Percentiles rank a stretch among this genome's conserved stretches.
These are phyloP conservation scores for Staurois parvus DNA, from an alignment of 2,797 vertebrate species.

Conservation along the genomic window DNA sequence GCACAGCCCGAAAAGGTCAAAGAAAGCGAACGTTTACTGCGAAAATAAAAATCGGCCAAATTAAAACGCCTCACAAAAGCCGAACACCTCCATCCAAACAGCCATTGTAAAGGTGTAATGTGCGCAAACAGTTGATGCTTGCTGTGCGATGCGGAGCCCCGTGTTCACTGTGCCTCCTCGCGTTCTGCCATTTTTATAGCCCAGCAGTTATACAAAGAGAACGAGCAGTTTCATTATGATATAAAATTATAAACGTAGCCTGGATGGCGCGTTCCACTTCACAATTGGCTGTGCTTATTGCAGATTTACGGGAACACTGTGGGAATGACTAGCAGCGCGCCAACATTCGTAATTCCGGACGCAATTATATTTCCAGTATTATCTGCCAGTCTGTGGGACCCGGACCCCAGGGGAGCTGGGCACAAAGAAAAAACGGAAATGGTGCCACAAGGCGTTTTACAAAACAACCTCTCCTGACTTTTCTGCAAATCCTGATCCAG, in stretches of 20 bases:
- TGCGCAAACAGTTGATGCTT: background rate
- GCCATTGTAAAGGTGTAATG: background rate
- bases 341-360: background rate
- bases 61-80: too few relatives aligned
- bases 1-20: too few relatives aligned
- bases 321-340: background rate
- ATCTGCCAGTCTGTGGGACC: background rate
- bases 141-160: background rate
- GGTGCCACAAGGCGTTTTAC: too few relatives aligned
- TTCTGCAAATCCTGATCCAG: too few relatives aligned
- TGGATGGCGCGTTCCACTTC: background rate
- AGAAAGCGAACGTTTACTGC: too few relatives aligned
- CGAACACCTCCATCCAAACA: background rate
- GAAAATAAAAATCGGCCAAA: background rate
- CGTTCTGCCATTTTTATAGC: background rate
- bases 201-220: background rate
- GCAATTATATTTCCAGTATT: constrained; percentile 7
- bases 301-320: constrained; percentile 19
- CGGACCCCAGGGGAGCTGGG: background rate
- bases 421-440: too few relatives aligned
- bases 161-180: background rate
- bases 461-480: too few relatives aligned
- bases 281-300: constrained; percentile 15
- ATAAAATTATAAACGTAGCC: constrained; percentile 1
- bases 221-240: constrained; percentile 6